phyloP scores from a whole-genome alignment of 2,888 invertebrate species.

The Dione vanillae region DNA sequence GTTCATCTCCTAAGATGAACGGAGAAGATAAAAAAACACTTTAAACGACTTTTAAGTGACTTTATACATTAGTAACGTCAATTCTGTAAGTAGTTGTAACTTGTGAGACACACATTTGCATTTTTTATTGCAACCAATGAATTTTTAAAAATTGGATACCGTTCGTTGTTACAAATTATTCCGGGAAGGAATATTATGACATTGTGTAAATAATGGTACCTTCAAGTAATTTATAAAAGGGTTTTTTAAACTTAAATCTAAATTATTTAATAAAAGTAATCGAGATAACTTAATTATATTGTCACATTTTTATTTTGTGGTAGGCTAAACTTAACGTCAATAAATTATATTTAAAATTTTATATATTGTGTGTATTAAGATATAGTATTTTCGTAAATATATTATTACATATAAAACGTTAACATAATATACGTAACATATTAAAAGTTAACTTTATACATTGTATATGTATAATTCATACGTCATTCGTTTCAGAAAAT shows the following conservation, averaged over 20 bases:
- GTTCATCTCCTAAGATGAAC: too few species aligned
- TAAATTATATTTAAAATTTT: too few species aligned
- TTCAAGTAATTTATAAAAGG: background rate
- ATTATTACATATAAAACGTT: too few species aligned
- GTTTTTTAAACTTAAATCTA: background rate
- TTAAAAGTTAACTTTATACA: too few species aligned
- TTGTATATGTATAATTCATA: too few species aligned
- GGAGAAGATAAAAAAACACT: background rate
- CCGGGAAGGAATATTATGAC: conserved; percentile 45
- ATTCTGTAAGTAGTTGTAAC: conserved; percentile 37
- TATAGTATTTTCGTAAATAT: too few species aligned
- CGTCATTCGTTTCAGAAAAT: conserved; percentile 13
- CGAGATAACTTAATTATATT: too few species aligned
- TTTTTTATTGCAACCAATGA: conserved; percentile 49
- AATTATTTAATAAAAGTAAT: background rate
- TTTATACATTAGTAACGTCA: conserved; percentile 37
- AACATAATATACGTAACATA: too few species aligned
- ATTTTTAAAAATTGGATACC: conserved; percentile 43
- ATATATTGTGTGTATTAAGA: too few species aligned
- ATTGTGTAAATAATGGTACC: conserved; percentile 33
- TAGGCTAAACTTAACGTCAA: too few species aligned
- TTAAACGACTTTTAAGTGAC: conserved; percentile 30
- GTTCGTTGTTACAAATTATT: conserved; percentile 35
- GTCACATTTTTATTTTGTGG: too few species aligned
- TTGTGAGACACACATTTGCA: conserved; percentile 45